Percentiles rank a stretch among this genome's conserved stretches.
These are phyloP conservation scores for Helobdella robusta DNA, from an alignment of 2,888 invertebrate genomes.

Conservation along the genomic window DNA sequence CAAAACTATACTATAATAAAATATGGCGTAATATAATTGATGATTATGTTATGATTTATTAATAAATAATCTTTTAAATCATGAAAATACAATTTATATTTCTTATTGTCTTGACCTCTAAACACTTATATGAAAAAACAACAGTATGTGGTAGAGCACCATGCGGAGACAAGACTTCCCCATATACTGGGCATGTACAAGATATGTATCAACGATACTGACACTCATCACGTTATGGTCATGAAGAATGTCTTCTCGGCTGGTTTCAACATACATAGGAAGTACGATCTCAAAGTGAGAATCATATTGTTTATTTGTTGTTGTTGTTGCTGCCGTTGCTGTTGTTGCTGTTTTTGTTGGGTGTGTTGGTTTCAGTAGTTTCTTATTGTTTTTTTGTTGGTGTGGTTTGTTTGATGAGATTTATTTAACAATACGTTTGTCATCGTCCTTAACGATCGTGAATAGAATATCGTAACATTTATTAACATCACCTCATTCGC, in stretches of 20 bases:
- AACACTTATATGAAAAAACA: too few relatives aligned
- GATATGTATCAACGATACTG: slow-evolving; percentile 84
- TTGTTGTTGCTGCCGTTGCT: neutral
- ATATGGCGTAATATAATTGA: too few relatives aligned
- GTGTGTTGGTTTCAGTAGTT: neutral
- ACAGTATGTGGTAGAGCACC: slow-evolving; percentile 92
- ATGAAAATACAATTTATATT: too few relatives aligned
- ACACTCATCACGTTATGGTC: slow-evolving; percentile 91
- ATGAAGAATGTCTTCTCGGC: slow-evolving; percentile 67
- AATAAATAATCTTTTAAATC: too few relatives aligned
- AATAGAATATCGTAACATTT: too few relatives aligned
- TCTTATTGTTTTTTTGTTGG: neutral
- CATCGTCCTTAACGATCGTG: too few relatives aligned
- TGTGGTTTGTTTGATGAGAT: neutral
- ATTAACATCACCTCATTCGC: too few relatives aligned
- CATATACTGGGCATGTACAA: slow-evolving; percentile 98
- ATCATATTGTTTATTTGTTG: neutral
- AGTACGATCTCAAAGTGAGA: slow-evolving; percentile 76
- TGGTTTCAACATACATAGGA: slow-evolving; percentile 78
- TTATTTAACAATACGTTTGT: too few relatives aligned
- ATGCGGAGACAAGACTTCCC: slow-evolving; percentile 91
- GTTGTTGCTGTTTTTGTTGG: neutral
- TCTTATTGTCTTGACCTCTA: too few relatives aligned
- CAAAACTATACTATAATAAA: too few relatives aligned
- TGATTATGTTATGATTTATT: too few relatives aligned